These are phyloP conservation scores for Dicranocentrus wangi DNA, from an alignment of 2,888 invertebrate species.

Conservation along the genomic window DNA sequence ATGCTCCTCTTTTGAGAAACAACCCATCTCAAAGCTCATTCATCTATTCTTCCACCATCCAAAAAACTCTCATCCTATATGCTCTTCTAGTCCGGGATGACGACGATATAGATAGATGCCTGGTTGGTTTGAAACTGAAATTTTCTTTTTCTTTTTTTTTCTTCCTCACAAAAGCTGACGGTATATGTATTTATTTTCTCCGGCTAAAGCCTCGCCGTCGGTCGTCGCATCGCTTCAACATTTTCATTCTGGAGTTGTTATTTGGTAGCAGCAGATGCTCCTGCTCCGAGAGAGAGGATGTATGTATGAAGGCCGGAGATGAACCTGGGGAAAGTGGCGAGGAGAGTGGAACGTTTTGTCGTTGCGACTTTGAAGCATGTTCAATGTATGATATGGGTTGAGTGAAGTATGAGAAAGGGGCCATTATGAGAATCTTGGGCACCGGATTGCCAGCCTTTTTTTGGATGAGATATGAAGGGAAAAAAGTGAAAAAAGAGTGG, in stretches of 20 bases:
- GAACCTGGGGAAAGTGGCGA: too few relatives aligned
- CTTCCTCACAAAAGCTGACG: neutral
- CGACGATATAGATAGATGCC: too few relatives aligned
- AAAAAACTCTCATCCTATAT: conserved; percentile 38
- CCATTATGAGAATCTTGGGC: conserved; percentile 60
- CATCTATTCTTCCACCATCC: conserved; percentile 59
- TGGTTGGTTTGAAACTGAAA: too few relatives aligned
- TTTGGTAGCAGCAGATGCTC: conserved; percentile 53
- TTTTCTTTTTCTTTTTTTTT: conserved; percentile 15
- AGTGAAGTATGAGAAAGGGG: conserved; percentile 57
- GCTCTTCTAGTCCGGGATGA: too few relatives aligned
- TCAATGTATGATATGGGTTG: conserved; percentile 57
- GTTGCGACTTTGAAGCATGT: conserved; percentile 40
- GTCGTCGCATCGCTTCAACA: conserved; percentile 6
- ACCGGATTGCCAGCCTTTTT: conserved; percentile 43
- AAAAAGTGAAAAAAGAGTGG: conserved; percentile 53
- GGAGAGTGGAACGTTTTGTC: too few relatives aligned
- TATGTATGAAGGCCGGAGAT: conserved; percentile 31
- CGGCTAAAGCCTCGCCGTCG: too few relatives aligned
- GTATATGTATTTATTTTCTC: conserved; percentile 18
- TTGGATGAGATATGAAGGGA: conserved; percentile 35
- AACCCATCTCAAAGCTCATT: conserved; percentile 68
- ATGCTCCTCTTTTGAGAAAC: conserved; percentile 71
- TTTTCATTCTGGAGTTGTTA: conserved; percentile 41
- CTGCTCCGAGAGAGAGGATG: conserved; percentile 50